Evolutionary conservation across 2,888 invertebrate genomes (phyloP).

Genomic region (Isoperla grammatica): DNA sequence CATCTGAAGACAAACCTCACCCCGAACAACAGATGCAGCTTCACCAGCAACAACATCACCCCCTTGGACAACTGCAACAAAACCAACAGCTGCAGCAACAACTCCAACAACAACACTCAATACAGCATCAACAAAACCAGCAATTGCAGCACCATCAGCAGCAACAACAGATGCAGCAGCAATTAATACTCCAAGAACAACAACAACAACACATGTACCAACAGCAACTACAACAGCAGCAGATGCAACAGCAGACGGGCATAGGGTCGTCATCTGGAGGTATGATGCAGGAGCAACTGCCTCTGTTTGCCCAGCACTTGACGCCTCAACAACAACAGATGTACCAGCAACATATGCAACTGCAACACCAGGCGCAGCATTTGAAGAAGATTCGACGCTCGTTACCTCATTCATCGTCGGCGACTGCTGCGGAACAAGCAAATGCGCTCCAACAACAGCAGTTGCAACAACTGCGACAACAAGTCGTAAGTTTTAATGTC

Average conservation of each 20-base stretch:
- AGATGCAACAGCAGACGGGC: constrained; percentile 22
- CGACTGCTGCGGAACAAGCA: constrained; percentile 28
- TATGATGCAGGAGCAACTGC: constrained; percentile 20
- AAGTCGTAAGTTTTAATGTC: constrained; percentile 19
- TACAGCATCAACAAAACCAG: constrained; percentile 24
- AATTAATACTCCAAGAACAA: constrained; percentile 1
- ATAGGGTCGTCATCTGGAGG: background rate
- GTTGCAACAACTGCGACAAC: constrained; percentile 22
- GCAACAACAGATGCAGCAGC: constrained; percentile 27
- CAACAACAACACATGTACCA: constrained; percentile 29
- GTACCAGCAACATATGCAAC: constrained; percentile 46
- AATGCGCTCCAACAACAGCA: constrained; percentile 31
- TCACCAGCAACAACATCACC: constrained; percentile 20
- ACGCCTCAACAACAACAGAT: constrained; percentile 51
- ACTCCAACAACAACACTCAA: constrained; percentile 23
- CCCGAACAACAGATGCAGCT: constrained; percentile 27
- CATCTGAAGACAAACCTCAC: constrained; percentile 39
- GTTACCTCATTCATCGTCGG: constrained; percentile 34
- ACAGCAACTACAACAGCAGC: constrained; percentile 21
- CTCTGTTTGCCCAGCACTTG: constrained; percentile 48
- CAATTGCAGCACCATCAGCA: constrained; percentile 24
- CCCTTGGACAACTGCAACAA: constrained; percentile 22
- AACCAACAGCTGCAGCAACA: constrained; percentile 13
- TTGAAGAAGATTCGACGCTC: constrained; percentile 42
- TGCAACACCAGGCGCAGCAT: constrained; percentile 44